Evolutionary conservation across 2,888 invertebrate genomes (phyloP).

Genomic region (Dusona sp.): DNA sequence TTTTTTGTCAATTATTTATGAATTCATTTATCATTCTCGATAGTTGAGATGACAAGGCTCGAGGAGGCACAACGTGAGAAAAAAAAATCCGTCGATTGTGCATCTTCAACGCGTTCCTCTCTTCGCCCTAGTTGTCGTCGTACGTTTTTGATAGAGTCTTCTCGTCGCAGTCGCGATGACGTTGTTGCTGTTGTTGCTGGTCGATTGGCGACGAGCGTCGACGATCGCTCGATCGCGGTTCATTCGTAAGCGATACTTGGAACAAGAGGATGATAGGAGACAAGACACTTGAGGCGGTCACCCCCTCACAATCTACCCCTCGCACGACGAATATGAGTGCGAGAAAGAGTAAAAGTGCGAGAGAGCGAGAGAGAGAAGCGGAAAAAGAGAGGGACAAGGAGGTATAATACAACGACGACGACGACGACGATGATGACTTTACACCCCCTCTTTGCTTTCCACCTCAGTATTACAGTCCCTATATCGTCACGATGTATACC

Average conservation of each 20-base stretch:
- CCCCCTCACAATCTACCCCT: constrained; percentile 75
- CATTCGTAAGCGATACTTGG: constrained; percentile 82
- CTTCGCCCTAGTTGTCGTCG: constrained; percentile 15
- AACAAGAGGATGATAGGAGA: constrained; percentile 82
- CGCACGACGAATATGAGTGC: constrained; percentile 46
- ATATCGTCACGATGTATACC: constrained; percentile 37
- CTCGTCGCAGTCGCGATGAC: constrained; percentile 58
- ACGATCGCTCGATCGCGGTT: constrained; percentile 81
- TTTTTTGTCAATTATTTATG: neutral
- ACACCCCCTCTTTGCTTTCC: constrained; percentile 59
- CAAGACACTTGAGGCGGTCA: constrained; percentile 79
- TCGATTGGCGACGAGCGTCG: constrained; percentile 75
- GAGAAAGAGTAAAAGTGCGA: constrained; percentile 15
- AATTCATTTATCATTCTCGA: constrained; percentile 16
- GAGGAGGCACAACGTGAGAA: constrained; percentile 19
- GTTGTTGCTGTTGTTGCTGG: constrained; percentile 68
- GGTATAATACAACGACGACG: constrained; percentile 46
- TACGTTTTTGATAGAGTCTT: constrained; percentile 38
- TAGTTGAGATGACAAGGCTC: constrained; percentile 1
- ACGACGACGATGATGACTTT: constrained; percentile 60
- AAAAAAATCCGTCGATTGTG: constrained; percentile 21
- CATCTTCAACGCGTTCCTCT: constrained; percentile 34
- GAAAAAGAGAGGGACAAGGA: constrained; percentile 19
- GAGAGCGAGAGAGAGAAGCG: constrained; percentile 10
- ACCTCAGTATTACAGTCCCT: constrained; percentile 55